These are phyloP conservation scores for Indicator maculatus DNA, from an alignment of 2,113 vertebrate genomes.

Conservation along the genomic window DNA sequence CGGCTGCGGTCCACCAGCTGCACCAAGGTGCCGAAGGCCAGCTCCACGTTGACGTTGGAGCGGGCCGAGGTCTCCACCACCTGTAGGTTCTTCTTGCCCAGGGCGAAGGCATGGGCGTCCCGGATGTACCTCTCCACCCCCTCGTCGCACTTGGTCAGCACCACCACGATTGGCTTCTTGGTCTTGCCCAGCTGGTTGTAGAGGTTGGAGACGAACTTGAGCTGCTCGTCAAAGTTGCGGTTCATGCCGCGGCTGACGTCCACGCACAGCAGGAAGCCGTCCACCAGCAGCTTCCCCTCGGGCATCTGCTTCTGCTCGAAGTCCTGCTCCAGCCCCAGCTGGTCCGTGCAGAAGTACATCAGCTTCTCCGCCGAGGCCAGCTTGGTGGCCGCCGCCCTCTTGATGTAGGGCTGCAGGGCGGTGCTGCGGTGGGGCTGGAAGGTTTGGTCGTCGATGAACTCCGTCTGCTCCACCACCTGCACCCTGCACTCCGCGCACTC, in stretches of 20 bases:
- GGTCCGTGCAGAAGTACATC: slow-evolving; percentile 99
- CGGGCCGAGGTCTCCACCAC: slow-evolving; percentile 96
- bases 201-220: slow-evolving; percentile 93
- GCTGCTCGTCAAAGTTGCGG: slow-evolving; percentile 95
- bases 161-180: slow-evolving; percentile 92
- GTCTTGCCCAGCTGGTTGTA: slow-evolving; percentile 96
- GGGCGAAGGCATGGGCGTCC: slow-evolving; percentile 92
- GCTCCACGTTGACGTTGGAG: slow-evolving; percentile 94
- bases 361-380: slow-evolving; percentile 96
- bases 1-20: slow-evolving; percentile 91
- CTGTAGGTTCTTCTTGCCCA: slow-evolving; percentile 96
- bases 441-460: slow-evolving; percentile 98
- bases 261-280: slow-evolving; percentile 92
- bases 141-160: slow-evolving; percentile 95
- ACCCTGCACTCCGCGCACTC: slow-evolving; percentile 88
- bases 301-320: slow-evolving; percentile 99
- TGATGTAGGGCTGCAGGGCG: slow-evolving; percentile 95
- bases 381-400: slow-evolving; percentile 92
- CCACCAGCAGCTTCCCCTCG: slow-evolving; percentile 92
- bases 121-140: slow-evolving; percentile 97
- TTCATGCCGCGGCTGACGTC: slow-evolving; percentile 98
- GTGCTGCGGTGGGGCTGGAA: slow-evolving; percentile 98
- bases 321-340: slow-evolving; percentile 97
- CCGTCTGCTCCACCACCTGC: slow-evolving; percentile 98
- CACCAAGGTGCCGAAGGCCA: slow-evolving; percentile 92